A percentile compares a stretch with the other conserved stretches of the same genome.
Conservation (phyloP, 2,113 vertebrate species). For the Oncorhynchus gorbuscha region DNA sequence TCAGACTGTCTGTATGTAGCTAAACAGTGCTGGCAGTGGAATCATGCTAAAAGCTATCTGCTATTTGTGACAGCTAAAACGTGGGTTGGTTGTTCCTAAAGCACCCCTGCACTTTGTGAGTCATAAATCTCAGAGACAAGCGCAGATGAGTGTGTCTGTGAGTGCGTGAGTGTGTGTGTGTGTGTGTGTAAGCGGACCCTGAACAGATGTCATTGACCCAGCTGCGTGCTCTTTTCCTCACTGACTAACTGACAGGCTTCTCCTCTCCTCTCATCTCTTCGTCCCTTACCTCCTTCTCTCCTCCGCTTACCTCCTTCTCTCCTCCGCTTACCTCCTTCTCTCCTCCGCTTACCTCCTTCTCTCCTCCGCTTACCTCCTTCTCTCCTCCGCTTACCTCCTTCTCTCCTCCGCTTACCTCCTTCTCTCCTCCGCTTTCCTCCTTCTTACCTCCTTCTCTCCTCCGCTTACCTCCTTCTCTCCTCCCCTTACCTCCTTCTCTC, state of each 20-base stretch:
- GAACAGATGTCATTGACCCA: constrained; percentile 58
- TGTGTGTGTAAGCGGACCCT: constrained; percentile 45
- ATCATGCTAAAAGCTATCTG: too few relatives aligned
- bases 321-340: not conserved
- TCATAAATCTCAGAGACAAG: constrained; percentile 53
- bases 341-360: not conserved
- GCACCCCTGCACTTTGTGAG: constrained; percentile 26
- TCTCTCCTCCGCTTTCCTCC: too few relatives aligned
- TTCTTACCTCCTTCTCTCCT: not conserved
- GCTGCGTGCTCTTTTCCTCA: constrained; percentile 71
- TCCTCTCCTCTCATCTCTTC: not conserved
- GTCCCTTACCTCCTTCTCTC: not conserved
- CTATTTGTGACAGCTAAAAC: too few relatives aligned
- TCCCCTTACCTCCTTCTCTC: constrained; percentile 9
- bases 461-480: constrained; percentile 1
- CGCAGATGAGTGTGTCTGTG: constrained; percentile 17
- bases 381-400: too few relatives aligned
- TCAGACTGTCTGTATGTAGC: too few relatives aligned
- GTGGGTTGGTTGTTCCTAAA: too few relatives aligned
- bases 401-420: not conserved
- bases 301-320: not conserved
- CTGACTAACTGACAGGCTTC: constrained; percentile 53
- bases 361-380: constrained; percentile 4
- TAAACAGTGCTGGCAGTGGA: too few relatives aligned
- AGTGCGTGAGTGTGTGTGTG: not conserved